Evolutionary conservation across 2,888 invertebrate genomes (phyloP).

Genomic region (Bimastos eiseni): DNA sequence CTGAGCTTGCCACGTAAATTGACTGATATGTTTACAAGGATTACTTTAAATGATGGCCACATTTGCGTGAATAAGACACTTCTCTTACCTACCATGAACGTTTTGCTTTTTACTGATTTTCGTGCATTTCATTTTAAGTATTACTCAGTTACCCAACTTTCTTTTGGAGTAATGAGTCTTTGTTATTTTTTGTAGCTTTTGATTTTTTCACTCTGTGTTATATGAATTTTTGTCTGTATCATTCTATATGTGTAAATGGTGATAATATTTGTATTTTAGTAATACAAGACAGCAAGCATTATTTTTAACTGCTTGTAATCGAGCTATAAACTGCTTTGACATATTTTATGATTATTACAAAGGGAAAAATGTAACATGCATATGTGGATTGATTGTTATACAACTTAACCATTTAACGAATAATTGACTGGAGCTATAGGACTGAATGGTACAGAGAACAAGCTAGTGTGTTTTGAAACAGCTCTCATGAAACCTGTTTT

Average conservation of each 20-base stretch:
- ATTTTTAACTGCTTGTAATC: no score
- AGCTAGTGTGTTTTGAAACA: background rate
- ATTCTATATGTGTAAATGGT: no score
- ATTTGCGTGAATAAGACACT: background rate
- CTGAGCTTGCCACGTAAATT: background rate
- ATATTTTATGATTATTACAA: no score
- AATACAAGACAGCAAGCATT: no score
- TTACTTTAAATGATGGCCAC: background rate
- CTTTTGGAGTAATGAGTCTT: background rate
- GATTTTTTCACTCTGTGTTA: no score
- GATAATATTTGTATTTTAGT: no score
- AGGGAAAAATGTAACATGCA: no score
- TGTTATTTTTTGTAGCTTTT: background rate
- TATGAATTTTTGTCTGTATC: no score
- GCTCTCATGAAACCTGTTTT: background rate
- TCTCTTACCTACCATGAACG: background rate
- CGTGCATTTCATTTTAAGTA: background rate
- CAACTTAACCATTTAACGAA: background rate
- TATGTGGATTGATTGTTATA: background rate
- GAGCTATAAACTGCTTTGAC: no score
- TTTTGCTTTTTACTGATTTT: background rate
- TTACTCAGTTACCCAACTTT: background rate
- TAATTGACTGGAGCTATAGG: background rate
- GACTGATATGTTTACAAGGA: background rate
- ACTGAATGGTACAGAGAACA: background rate